Percentiles rank a stretch among this genome's conserved stretches.
phyloP scores from a whole-genome alignment of 1,140 invertebrate species.

The Heliconius nattereri region DNA sequence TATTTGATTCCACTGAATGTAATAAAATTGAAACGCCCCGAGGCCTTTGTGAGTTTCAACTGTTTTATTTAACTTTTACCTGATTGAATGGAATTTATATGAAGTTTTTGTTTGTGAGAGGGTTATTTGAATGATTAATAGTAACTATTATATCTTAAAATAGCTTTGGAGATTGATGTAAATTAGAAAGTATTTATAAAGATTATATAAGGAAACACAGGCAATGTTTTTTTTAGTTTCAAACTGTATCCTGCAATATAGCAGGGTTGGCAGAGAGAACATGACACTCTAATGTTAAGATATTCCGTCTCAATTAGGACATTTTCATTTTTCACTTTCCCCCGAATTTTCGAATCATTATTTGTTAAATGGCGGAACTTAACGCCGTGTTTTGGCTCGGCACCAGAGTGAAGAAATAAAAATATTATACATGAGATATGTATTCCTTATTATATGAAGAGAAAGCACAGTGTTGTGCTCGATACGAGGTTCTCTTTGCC shows the following conservation, averaged over 20 bases:
- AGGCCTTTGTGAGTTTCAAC: not conserved
- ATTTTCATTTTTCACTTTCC: not conserved
- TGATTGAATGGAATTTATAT: not conserved
- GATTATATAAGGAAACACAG: too few species aligned
- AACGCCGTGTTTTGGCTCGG: not conserved
- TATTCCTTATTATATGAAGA: too few species aligned
- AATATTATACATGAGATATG: too few species aligned
- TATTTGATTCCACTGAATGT: slow-evolving; percentile 8
- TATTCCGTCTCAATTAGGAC: not conserved
- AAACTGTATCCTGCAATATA: not conserved
- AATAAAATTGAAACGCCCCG: not conserved
- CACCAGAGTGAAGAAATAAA: too few species aligned
- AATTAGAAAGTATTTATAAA: too few species aligned
- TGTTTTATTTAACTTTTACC: slow-evolving; percentile 11
- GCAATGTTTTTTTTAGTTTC: not conserved
- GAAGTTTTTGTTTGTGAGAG: not conserved
- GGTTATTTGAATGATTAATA: not conserved
- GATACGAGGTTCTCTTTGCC: not conserved
- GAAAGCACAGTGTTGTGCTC: not conserved
- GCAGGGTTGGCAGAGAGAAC: too few species aligned
- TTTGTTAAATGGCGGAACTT: not conserved
- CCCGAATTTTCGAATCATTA: not conserved
- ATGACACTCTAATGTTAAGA: not conserved
- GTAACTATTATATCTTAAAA: not conserved
- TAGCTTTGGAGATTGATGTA: too few species aligned